Evolutionary conservation across 1,140 invertebrate species (phyloP).

Genomic region (Oryzaephilus surinamensis): DNA sequence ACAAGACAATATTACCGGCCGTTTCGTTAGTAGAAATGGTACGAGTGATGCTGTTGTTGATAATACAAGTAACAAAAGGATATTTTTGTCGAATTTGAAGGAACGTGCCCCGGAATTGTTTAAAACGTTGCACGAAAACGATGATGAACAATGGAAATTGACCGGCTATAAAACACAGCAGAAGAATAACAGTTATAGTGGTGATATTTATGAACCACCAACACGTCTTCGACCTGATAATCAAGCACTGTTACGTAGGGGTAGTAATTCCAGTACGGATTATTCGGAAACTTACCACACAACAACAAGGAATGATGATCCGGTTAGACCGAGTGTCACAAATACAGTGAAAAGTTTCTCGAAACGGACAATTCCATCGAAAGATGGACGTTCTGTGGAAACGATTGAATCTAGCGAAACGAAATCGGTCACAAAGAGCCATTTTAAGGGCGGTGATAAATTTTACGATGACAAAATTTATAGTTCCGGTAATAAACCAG

Average conservation of each 20-base stretch:
- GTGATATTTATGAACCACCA: slow-evolving; percentile 33
- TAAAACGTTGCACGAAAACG: slow-evolving; percentile 54
- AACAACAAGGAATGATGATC: slow-evolving; percentile 51
- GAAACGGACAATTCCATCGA: slow-evolving; percentile 52
- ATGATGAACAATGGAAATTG: slow-evolving; percentile 34
- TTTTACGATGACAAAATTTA: slow-evolving; percentile 40
- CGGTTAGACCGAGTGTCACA: slow-evolving; percentile 49
- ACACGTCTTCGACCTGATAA: slow-evolving; percentile 26
- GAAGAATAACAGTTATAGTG: slow-evolving; percentile 28
- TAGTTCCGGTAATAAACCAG: slow-evolving; percentile 34
- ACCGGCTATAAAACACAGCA: slow-evolving; percentile 31
- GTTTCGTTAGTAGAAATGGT: slow-evolving; percentile 44
- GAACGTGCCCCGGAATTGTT: slow-evolving; percentile 66
- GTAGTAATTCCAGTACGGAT: slow-evolving; percentile 53
- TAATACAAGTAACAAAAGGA: slow-evolving; percentile 45
- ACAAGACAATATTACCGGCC: slow-evolving; percentile 39
- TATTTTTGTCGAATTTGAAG: slow-evolving; percentile 58
- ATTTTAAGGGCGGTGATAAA: slow-evolving; percentile 41
- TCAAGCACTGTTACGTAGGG: slow-evolving; percentile 32
- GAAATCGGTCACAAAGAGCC: slow-evolving; percentile 54
- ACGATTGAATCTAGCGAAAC: slow-evolving; percentile 57
- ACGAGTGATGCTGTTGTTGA: slow-evolving; percentile 41
- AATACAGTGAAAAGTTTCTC: slow-evolving; percentile 56
- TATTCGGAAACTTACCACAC: slow-evolving; percentile 58
- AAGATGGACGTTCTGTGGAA: slow-evolving; percentile 45